Evolutionary conservation across 2,888 invertebrate species (phyloP).

Genomic region (Oxystoma pomonae): DNA sequence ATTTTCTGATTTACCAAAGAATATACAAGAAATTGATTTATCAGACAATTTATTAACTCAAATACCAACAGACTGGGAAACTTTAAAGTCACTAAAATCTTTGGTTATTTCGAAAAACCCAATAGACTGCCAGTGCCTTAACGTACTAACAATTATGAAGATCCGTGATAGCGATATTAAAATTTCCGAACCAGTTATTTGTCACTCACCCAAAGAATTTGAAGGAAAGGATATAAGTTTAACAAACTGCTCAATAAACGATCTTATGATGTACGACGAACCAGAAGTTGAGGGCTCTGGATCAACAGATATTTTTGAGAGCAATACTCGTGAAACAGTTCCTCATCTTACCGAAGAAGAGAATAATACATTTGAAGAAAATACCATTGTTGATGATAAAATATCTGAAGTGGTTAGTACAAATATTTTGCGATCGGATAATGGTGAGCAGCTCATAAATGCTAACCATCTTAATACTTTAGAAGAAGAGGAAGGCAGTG

Average conservation of each 20-base stretch:
- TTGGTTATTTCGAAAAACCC: slow-evolving; percentile 66
- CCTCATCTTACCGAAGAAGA: slow-evolving; percentile 27
- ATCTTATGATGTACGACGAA: slow-evolving; percentile 37
- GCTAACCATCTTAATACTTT: slow-evolving; percentile 9
- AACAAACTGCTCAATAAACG: slow-evolving; percentile 32
- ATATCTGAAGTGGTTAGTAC: neutral
- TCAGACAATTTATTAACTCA: slow-evolving; percentile 60
- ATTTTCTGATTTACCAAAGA: slow-evolving; percentile 38
- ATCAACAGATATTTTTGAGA: slow-evolving; percentile 23
- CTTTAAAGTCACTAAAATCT: slow-evolving; percentile 55
- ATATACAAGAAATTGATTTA: slow-evolving; percentile 52
- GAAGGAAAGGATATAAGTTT: slow-evolving; percentile 34
- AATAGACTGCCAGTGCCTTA: slow-evolving; percentile 66
- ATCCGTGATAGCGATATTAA: slow-evolving; percentile 43
- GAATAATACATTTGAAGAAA: slow-evolving; percentile 22
- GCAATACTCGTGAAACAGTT: slow-evolving; percentile 13
- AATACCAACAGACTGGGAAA: slow-evolving; percentile 53
- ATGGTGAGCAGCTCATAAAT: slow-evolving; percentile 9
- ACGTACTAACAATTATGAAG: slow-evolving; percentile 59
- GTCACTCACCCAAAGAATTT: slow-evolving; percentile 37
- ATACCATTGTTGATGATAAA: slow-evolving; percentile 26
- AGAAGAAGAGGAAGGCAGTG: slow-evolving; percentile 30
- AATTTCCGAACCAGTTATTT: slow-evolving; percentile 37
- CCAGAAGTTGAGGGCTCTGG: slow-evolving; percentile 35
- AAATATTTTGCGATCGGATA: slow-evolving; percentile 15